Evolutionary conservation across 2,888 invertebrate genomes (phyloP), one percentile per base, ranked within the genome.

Genomic region (Leptopterna dolabrata): DNA sequence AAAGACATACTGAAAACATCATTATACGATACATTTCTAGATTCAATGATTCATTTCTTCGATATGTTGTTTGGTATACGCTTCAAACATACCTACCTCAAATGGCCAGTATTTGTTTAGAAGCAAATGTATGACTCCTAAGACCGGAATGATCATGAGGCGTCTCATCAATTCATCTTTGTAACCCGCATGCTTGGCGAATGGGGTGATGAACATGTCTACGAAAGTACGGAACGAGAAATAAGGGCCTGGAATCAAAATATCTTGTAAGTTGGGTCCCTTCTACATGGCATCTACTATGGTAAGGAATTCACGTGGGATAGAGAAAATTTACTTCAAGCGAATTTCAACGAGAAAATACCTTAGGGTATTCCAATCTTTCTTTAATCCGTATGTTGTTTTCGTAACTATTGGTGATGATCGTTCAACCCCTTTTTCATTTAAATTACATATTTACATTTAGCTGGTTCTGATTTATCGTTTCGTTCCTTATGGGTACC

Each of bases 201-300:
- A 89, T 7, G 87, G 95, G 88, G 94, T 92, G 76, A 94, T 92
- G 90, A 96, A 94, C 91, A 95, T 96, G 91, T 98, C 98, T 91
- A 94, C 93, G 91, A 95, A 97, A 11, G 97, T 97, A 90, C 96
- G 94, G 91, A 97, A 99, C 81, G 96, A 95, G 92, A 96, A 98
- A 92, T 97, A 99, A 0, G 99, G 99, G 87, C 99, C 98, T 98
- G 92, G 88, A 93, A 90, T 81, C 81, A 88, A 2, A 43, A 76
- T 43, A 13, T 4, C 11, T 51, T 16, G 36, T 36, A 2, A 24
- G 19, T 36, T 88, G n/a, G n/a, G n/a, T n/a, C n/a, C 85, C 43
- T 76, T 29, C n/a, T 47, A 9, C 27, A 55, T n/a, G 11, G 19
- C 16, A 82, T n/a, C n/a, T 51, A 36, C 4, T 78, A 14, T 4